phyloP scores from a whole-genome alignment of 64 coral and sea anemone species.

The Dendronephthya gigantea region DNA sequence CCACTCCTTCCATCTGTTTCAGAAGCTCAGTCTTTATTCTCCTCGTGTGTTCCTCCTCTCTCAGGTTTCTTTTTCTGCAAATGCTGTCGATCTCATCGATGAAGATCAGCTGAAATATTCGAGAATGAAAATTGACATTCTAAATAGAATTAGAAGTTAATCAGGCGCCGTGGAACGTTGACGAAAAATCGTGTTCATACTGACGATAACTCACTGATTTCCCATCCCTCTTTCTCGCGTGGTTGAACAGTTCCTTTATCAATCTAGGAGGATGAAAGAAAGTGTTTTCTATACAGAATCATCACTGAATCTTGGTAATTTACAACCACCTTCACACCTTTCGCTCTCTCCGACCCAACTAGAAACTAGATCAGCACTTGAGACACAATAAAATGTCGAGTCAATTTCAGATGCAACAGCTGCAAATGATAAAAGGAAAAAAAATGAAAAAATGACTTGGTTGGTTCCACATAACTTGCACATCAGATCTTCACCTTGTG shows the following conservation, averaged over 20 bases:
- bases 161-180: too few relatives aligned
- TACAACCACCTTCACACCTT: constrained; percentile 41
- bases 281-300: too few relatives aligned
- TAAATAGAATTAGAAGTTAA: too few relatives aligned
- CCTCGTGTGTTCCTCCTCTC: constrained; percentile 84
- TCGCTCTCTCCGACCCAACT: constrained; percentile 99
- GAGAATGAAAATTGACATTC: not conserved
- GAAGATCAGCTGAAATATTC: constrained; percentile 69
- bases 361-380: constrained; percentile 89
- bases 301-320: too few relatives aligned
- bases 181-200: too few relatives aligned
- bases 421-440: constrained; percentile 11
- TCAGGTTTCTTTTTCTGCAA: constrained; percentile 64
- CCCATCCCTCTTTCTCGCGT: constrained; percentile 59
- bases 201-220: constrained; percentile 70
- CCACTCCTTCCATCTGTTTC: constrained; percentile 92
- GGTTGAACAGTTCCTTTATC: constrained; percentile 83
- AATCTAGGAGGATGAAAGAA: constrained; percentile 32
- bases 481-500: constrained; percentile 44
- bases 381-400: constrained; percentile 86
- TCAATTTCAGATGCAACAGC: constrained; percentile 91
- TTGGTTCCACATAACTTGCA: not conserved
- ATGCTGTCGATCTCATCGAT: constrained; percentile 98
- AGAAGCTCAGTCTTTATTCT: constrained; percentile 89
- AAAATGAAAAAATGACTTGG: not conserved